These are phyloP conservation scores for Paedocypris sp. DNA, from an alignment of 2,113 vertebrate genomes.

Conservation along the genomic window DNA sequence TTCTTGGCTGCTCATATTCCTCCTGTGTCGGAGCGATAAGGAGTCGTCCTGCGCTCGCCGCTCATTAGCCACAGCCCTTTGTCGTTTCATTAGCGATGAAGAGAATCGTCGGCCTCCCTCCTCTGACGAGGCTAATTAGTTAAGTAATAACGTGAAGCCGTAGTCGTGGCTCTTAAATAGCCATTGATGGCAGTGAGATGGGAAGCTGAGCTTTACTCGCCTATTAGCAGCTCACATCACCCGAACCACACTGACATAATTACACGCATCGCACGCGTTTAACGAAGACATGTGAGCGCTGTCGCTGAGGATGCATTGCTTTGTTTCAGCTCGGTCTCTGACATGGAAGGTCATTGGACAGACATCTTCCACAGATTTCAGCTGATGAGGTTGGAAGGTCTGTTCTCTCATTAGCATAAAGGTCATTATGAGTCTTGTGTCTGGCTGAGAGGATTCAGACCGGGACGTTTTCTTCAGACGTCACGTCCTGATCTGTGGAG, in stretches of 20 bases:
- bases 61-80: constrained; percentile 35
- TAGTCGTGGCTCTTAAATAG: constrained; percentile 29
- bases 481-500: too few species aligned
- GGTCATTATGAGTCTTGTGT: background rate
- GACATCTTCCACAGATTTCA: constrained; percentile 9
- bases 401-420: background rate
- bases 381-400: background rate
- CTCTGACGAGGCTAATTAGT: constrained; percentile 43
- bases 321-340: background rate
- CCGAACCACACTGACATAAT: constrained; percentile 38
- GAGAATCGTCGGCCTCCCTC: constrained; percentile 39
- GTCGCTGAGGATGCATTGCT: background rate
- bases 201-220: constrained; percentile 25
- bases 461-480: too few species aligned
- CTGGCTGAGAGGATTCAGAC: too few species aligned
- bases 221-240: constrained; percentile 34
- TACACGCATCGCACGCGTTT: constrained; percentile 33
- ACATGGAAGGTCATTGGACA: constrained; percentile 7
- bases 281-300: constrained; percentile 34
- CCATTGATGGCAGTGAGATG: constrained; percentile 36
- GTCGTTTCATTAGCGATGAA: constrained; percentile 42
- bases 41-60: constrained; percentile 16
- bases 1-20: background rate
- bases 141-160: constrained; percentile 40
- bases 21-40: background rate